phyloP scores from a whole-genome alignment of 2,113 vertebrate genomes.

The Spizaetus ornatus region DNA sequence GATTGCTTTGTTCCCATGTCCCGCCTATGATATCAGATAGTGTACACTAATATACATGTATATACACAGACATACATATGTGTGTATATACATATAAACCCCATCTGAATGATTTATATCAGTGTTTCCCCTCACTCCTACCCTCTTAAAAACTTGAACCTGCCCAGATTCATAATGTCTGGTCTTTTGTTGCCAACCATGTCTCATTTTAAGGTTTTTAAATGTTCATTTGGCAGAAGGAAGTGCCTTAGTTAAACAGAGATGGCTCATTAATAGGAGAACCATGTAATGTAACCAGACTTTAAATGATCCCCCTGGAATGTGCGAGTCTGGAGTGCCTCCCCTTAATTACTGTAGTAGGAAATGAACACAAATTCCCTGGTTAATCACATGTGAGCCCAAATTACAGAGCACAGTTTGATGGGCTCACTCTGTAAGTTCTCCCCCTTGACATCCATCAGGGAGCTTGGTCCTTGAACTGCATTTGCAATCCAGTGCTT shows the following conservation, averaged over 20 bases:
- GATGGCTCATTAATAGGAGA: slow-evolving; percentile 41
- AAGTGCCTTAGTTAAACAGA: slow-evolving; percentile 36
- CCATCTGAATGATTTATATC: background rate
- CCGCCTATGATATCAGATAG: background rate
- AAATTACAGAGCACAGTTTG: slow-evolving; percentile 56
- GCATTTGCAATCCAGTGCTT: slow-evolving; percentile 1
- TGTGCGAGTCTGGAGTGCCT: slow-evolving; percentile 17
- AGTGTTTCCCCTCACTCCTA: background rate
- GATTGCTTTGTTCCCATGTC: background rate
- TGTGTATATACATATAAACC: background rate
- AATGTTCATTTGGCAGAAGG: slow-evolving; percentile 23
- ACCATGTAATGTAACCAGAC: slow-evolving; percentile 39
- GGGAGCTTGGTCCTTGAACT: slow-evolving; percentile 1
- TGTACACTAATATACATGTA: background rate
- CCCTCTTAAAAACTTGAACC: background rate
- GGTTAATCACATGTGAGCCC: slow-evolving; percentile 40
- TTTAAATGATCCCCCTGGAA: slow-evolving; percentile 45
- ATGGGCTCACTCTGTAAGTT: background rate
- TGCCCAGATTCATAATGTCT: background rate
- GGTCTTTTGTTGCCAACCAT: slow-evolving; percentile 2
- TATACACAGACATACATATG: background rate
- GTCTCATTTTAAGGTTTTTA: slow-evolving; percentile 22
- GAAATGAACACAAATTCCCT: slow-evolving; percentile 44
- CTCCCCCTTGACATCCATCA: background rate
- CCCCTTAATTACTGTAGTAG: slow-evolving; percentile 52